Evolutionary conservation across 2,888 invertebrate species (phyloP).

Genomic region (Altica lythri): DNA sequence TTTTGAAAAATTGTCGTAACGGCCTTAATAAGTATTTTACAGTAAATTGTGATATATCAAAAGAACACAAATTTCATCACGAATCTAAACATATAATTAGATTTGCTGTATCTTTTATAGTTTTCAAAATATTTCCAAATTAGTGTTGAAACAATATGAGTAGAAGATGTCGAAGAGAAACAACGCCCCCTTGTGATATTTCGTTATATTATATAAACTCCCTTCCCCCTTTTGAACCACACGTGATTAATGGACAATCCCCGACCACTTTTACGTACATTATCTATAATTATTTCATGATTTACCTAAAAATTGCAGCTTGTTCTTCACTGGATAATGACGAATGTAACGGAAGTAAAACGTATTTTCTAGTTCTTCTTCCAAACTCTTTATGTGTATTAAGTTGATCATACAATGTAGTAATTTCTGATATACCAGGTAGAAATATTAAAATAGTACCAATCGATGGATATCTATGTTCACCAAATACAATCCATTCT

Average conservation of each 20-base stretch:
- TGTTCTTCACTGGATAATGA: slow-evolving; percentile 85
- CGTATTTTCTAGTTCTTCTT: slow-evolving; percentile 66
- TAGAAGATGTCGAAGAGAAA: too few species aligned
- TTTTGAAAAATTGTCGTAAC: too few species aligned
- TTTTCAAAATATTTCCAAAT: too few species aligned
- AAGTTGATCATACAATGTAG: slow-evolving; percentile 70
- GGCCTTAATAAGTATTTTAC: too few species aligned
- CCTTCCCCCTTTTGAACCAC: too few species aligned
- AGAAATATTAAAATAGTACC: slow-evolving; percentile 82
- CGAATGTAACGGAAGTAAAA: slow-evolving; percentile 85
- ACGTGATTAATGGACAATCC: too few species aligned
- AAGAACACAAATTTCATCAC: background rate
- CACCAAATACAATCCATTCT: slow-evolving; percentile 71
- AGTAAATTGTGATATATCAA: too few species aligned
- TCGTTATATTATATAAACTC: too few species aligned
- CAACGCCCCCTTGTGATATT: too few species aligned
- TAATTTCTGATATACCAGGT: slow-evolving; percentile 81
- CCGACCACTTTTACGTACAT: background rate
- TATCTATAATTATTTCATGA: background rate
- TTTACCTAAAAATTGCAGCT: slow-evolving; percentile 67
- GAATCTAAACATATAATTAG: too few species aligned
- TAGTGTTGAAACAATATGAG: too few species aligned
- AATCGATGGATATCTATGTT: slow-evolving; percentile 68
- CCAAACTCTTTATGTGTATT: slow-evolving; percentile 68
- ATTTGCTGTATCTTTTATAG: too few species aligned